These are phyloP conservation scores for Heliconius ethilla DNA, from an alignment of 2,888 invertebrate species.

Conservation along the genomic window DNA sequence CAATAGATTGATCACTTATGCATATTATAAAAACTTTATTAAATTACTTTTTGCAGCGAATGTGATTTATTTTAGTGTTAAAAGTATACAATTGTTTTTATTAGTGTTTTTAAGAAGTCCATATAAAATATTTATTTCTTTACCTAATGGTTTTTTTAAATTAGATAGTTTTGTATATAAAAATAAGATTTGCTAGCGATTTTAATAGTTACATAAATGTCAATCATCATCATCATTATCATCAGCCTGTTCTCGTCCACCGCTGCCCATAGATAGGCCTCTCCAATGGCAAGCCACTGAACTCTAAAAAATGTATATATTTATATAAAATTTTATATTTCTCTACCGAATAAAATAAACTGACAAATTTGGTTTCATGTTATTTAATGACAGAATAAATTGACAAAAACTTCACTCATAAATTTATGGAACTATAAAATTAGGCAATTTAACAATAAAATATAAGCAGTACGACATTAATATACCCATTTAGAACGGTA, in stretches of 20 bases:
- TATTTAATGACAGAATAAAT: not conserved
- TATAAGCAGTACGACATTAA: constrained; percentile 10
- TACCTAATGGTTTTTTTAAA: not conserved
- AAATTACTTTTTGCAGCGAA: not conserved
- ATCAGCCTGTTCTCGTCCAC: too few species aligned
- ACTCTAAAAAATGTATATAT: too few species aligned
- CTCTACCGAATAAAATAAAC: too few species aligned
- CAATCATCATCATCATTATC: too few species aligned
- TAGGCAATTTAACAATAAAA: constrained; percentile 16
- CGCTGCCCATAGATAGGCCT: too few species aligned
- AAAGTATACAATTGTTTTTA: not conserved
- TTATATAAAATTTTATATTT: too few species aligned
- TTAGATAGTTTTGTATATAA: not conserved
- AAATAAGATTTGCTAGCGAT: too few species aligned
- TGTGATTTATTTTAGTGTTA: constrained; percentile 10
- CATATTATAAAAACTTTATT: constrained; percentile 24
- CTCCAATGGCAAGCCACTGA: too few species aligned
- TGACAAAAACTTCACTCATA: not conserved
- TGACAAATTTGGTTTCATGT: too few species aligned
- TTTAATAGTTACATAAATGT: too few species aligned
- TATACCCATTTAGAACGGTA: constrained; percentile 35
- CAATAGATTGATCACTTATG: constrained; percentile 45
- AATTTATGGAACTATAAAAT: constrained; percentile 13
- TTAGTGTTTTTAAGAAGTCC: not conserved
- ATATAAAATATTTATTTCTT: not conserved